phyloP scores from a whole-genome alignment of 2,113 vertebrate genomes.

The Marmota flaviventris region DNA sequence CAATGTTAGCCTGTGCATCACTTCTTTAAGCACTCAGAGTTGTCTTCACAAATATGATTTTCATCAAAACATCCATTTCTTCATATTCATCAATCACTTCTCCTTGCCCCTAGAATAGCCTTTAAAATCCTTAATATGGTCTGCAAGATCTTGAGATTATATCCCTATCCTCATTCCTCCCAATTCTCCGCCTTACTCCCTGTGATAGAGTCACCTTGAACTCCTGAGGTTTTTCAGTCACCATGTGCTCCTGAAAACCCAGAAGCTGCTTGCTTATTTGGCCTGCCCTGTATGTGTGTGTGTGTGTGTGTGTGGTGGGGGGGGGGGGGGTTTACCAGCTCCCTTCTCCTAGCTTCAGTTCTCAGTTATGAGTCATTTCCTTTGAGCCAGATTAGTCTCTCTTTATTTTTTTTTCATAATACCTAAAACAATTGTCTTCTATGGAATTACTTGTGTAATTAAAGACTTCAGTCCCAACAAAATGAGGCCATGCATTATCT shows the following conservation, averaged over 20 bases:
- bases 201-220: background rate
- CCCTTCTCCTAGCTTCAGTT: fast-evolving
- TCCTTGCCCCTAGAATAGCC: background rate
- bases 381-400: background rate
- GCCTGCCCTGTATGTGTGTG: too few species aligned
- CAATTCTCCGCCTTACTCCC: background rate
- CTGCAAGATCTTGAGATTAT: background rate
- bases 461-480: background rate
- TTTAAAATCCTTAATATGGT: background rate
- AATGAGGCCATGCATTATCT: background rate
- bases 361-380: background rate
- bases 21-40: background rate
- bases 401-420: background rate
- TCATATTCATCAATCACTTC: background rate
- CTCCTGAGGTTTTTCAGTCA: background rate
- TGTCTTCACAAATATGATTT: background rate
- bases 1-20: background rate
- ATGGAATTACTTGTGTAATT: background rate
- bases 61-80: background rate
- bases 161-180: background rate
- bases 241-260: background rate
- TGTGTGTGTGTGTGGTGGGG: too few species aligned
- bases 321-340: background rate
- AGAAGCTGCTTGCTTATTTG: fast-evolving
- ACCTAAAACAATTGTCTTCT: background rate